Percentiles rank a stretch among this genome's conserved stretches.
phyloP scores from a whole-genome alignment of 2,113 vertebrate species.

The Myotis yumanensis region DNA sequence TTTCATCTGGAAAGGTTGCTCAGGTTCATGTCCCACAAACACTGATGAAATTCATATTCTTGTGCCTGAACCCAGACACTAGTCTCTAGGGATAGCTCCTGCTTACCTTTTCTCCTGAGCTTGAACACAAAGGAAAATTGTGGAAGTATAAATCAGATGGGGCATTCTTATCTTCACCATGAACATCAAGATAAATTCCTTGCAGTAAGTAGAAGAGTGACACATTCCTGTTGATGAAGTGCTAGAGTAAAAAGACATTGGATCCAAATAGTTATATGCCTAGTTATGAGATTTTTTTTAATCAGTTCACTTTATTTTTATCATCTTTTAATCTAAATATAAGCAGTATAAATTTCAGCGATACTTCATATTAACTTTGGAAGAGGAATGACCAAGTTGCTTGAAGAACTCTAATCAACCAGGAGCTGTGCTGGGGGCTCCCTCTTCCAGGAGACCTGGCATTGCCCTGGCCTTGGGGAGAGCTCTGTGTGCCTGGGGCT shows the following conservation, averaged over 20 bases:
- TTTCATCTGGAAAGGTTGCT: background rate
- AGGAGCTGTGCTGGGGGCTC: background rate
- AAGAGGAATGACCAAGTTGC: background rate
- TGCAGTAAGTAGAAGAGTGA: background rate
- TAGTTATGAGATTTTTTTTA: background rate
- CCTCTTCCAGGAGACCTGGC: conserved; percentile 19
- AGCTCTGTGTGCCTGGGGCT: background rate
- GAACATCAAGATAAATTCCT: background rate
- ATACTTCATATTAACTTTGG: background rate
- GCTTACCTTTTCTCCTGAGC: background rate
- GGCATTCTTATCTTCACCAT: background rate
- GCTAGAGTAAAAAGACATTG: background rate
- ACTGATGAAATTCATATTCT: background rate
- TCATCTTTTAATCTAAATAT: background rate
- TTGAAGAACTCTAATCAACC: background rate
- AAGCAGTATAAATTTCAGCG: background rate
- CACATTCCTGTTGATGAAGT: background rate
- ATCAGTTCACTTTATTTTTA: background rate
- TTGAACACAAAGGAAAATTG: background rate
- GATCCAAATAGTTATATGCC: background rate
- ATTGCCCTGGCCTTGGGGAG: background rate
- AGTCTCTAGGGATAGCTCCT: background rate
- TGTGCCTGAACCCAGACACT: background rate
- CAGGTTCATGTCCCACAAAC: background rate
- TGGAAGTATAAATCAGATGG: background rate